phyloP scores from a whole-genome alignment of 2,888 invertebrate genomes.

The Callinectes sapidus region DNA sequence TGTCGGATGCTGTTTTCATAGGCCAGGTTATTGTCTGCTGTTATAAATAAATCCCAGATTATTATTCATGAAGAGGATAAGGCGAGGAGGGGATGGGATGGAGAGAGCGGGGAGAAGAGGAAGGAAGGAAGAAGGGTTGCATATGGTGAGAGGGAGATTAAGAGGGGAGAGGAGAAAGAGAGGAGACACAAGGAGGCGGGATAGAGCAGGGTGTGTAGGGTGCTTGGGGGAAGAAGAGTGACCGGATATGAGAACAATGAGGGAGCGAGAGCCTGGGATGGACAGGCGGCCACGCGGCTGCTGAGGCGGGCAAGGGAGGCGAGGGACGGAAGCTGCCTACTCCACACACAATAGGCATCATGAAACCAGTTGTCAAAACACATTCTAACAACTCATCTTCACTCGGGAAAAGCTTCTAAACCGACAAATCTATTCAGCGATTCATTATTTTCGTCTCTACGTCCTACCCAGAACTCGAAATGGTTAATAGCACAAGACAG shows the following conservation, averaged over 20 bases:
- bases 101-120: not conserved
- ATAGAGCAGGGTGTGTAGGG: not conserved
- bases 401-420: not conserved
- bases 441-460: not conserved
- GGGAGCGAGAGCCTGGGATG: not conserved
- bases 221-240: not conserved
- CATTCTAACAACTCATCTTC: not conserved
- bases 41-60: conserved; percentile 32
- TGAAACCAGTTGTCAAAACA: conserved; percentile 5
- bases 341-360: not conserved
- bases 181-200: conserved; percentile 10
- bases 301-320: not conserved
- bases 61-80: conserved; percentile 30
- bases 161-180: not conserved
- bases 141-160: not conserved
- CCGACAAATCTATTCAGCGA: not conserved
- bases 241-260: conserved; percentile 26
- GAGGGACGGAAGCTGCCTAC: not conserved
- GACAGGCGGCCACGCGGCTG: not conserved
- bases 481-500: not conserved
- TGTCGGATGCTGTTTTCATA: conserved; percentile 33
- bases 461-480: not conserved
- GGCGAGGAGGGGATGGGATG: not conserved
- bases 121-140: not conserved
- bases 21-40: conserved; percentile 18